A percentile compares a stretch with the other conserved stretches of the same genome.
phyloP scores from a whole-genome alignment of 2,888 invertebrate species.

The Caenorhabditis angaria region DNA sequence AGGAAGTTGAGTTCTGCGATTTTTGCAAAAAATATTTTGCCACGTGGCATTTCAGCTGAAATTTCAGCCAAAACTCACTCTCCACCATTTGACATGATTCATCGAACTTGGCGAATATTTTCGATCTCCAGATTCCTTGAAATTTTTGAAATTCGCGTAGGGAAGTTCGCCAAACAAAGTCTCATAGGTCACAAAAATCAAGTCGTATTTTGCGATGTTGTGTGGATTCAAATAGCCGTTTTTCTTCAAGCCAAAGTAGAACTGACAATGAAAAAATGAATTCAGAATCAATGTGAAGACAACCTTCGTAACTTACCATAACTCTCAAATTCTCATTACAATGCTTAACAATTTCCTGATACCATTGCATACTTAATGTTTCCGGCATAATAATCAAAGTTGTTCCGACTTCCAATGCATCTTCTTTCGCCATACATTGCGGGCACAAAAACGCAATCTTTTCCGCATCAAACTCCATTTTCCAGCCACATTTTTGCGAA shows the following conservation, averaged over 20 bases:
- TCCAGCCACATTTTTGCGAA: neutral
- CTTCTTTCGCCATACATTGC: neutral
- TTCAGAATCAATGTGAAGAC: no score
- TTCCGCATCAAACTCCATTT: neutral
- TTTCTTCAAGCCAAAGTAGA: no score
- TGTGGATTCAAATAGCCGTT: no score
- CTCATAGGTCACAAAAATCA: neutral
- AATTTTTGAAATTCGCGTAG: neutral
- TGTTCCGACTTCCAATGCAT: conserved; percentile 7
- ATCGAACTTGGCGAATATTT: no score
- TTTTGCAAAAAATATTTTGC: no score
- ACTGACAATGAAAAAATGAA: no score
- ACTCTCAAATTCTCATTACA: conserved; percentile 56
- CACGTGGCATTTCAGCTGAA: no score
- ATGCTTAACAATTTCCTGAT: conserved; percentile 76
- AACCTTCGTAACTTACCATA: conserved; percentile 49
- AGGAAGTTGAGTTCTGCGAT: no score
- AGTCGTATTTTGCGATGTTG: neutral
- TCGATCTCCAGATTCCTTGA: no score
- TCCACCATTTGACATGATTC: no score
- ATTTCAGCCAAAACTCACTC: no score
- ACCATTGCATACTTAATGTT: conserved; percentile 81
- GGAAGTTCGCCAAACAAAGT: neutral
- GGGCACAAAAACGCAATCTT: neutral
- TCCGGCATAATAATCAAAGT: conserved; percentile 82